Conservation (phyloP, 2,113 vertebrate genomes). For the Bubalus kerabau region DNA sequence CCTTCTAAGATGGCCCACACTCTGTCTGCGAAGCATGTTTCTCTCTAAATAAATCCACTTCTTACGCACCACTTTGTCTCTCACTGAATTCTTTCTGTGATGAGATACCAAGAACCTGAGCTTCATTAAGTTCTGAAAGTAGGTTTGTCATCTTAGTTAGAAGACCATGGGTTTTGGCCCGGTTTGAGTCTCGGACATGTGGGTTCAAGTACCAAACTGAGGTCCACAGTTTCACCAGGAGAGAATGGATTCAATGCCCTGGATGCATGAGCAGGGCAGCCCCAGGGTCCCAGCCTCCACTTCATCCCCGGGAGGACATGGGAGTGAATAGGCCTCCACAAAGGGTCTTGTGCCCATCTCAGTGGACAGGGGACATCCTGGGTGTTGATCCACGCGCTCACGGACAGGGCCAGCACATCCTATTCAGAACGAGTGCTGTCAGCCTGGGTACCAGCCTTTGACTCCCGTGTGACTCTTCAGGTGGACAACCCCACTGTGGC, state of each 20-base stretch:
- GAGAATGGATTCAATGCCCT: rapidly evolving
- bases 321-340: neutral
- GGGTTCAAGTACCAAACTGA: neutral
- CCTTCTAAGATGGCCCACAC: neutral
- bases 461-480: neutral
- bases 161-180: neutral
- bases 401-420: neutral
- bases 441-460: neutral
- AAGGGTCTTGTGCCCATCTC: neutral
- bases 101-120: neutral
- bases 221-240: neutral
- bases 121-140: neutral
- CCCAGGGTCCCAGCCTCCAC: neutral
- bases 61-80: neutral
- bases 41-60: neutral
- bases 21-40: neutral
- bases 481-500: neutral
- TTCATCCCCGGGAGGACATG: rapidly evolving
- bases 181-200: neutral
- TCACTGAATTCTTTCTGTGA: neutral
- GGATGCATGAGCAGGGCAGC: too few relatives aligned
- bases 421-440: neutral
- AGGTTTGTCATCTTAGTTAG: neutral
- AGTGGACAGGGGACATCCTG: neutral
- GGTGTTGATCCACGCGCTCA: rapidly evolving